Evolutionary conservation across 1,140 invertebrate species (phyloP), one percentile per base, ranked within the genome.

Genomic region (Temnothorax longispinosus): DNA sequence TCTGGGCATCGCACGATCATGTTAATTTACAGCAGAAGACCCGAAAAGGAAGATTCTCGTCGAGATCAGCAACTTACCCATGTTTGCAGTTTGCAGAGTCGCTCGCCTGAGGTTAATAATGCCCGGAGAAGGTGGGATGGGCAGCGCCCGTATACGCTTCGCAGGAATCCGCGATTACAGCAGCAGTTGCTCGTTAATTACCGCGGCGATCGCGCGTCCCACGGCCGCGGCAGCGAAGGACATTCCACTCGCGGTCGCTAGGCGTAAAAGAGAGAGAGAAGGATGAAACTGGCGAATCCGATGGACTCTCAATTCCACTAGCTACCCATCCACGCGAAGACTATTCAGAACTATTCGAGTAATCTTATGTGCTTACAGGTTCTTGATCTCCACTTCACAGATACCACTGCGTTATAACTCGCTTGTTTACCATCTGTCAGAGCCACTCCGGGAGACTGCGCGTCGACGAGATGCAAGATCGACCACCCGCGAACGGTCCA

Each of bases 41-140:
- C 27, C 27, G 32, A 27, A 18, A 27, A 32, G 7, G 0, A 0
- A 21, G 35, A 38, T 18, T 18, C 47, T 41, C 5, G 6, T 32
- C 18, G 7, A 44, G 27, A 71, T 74, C n/a, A 35, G 0, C 10
- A 5, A 60, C 90, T 92, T 62, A 92, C 91, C 91, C 91, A 92
- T 92, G n/a, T 80, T 87, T 41, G 32, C 18, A 21, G 41, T 13
- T 18, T 15, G 32, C 58, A 6, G 38, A 27, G 58, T 67, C 41
- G 47, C 18, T 54, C 72, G 13, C 44, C 75, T 58, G 32, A 89
- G 91, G 89, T 92, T 92, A 92, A 64, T 58, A 54, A 38, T 7
- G 54, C 62, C 84, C 13, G n/a, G 7, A 54, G 4, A 1, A 60
- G 56, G 21, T 21, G 62, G 62, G 58, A 50, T 56, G 81, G 86